Base-by-base conservation (phyloP, 2,888 invertebrate species). In the Drosophila meridiana region DNA sequence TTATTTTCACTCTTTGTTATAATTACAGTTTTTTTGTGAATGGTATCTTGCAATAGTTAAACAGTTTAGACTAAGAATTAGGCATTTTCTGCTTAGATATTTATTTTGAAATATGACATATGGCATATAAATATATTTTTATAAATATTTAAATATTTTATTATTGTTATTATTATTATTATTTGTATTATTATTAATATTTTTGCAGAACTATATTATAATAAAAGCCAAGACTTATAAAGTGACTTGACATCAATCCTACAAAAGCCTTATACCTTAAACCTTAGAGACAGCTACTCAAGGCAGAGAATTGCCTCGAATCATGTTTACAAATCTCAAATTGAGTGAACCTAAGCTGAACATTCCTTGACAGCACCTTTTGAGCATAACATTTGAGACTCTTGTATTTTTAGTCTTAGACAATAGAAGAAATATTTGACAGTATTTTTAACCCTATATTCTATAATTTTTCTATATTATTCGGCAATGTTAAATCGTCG, bases 401-500 rank as follows among this genome's bases (percentile, higher is more conserved):
- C 20, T 20, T 20, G 20, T 20, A 20, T 20, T 20, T 20, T 20
- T 20, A 20, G 20, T 20, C 20, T 20, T 20, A 20, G 20, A 20
- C 20, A 20, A 20, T 20, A 20, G 20, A 20, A 20, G 20, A 20
- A 20, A 38, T 38, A 13, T 38, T 13, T n/a, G n/a, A 42, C 20
- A 20, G 20, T 20, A 20, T 20, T 20, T 20, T 20, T 20, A 20
- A 20, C 0, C 20, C n/a, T 20, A 20, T 20, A 20, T 20, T 20
- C 20, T 20, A 20, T 4, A 13, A 13, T 28, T 62, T 26, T 63
- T 48, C 61, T 32, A 40, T 47, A 32, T 6, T 28, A 7, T 57
- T n/a, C 32, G 50, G 14, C 59, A 69, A 50, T 63, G 59, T 67
- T 56, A 65, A 63, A 61, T 62, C 65, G 58, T 56, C 63, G 48